These are phyloP conservation scores for Drosophila austrosaltans DNA, from an alignment of 2,888 invertebrate species.

Conservation along the genomic window DNA sequence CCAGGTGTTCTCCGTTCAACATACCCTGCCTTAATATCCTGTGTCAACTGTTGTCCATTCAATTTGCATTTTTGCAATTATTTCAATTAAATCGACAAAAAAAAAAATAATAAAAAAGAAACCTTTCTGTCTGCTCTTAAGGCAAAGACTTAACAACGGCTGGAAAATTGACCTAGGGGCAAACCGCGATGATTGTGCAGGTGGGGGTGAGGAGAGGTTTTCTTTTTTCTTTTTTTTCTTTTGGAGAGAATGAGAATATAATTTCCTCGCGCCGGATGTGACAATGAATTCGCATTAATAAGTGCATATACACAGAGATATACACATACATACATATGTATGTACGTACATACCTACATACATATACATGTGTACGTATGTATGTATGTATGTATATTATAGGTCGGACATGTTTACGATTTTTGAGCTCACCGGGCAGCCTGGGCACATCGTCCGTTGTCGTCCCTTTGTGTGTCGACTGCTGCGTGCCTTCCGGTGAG, in stretches of 20 bases:
- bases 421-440: constrained; percentile 43
- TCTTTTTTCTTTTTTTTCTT: background rate
- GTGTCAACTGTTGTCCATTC: constrained; percentile 72
- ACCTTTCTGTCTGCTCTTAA: constrained; percentile 32
- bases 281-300: constrained; percentile 81
- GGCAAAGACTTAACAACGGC: constrained; percentile 27
- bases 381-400: constrained; percentile 17
- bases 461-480: constrained; percentile 26
- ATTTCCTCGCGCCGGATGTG: constrained; percentile 77
- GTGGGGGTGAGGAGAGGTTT: background rate
- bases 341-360: background rate
- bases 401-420: constrained; percentile 42
- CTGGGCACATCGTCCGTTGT: constrained; percentile 28
- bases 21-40: constrained; percentile 65
- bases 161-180: constrained; percentile 28
- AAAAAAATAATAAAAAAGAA: constrained; percentile 13
- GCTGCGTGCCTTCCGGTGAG: constrained; percentile 67
- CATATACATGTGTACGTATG: background rate
- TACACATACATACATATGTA: constrained; percentile 25
- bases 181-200: background rate
- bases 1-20: background rate
- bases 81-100: constrained; percentile 77
- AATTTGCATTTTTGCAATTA: constrained; percentile 78
- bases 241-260: constrained; percentile 57
- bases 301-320: constrained; percentile 52